Base-by-base conservation (phyloP, 2,888 invertebrate genomes). In the Xestoiulus laeticollis region DNA sequence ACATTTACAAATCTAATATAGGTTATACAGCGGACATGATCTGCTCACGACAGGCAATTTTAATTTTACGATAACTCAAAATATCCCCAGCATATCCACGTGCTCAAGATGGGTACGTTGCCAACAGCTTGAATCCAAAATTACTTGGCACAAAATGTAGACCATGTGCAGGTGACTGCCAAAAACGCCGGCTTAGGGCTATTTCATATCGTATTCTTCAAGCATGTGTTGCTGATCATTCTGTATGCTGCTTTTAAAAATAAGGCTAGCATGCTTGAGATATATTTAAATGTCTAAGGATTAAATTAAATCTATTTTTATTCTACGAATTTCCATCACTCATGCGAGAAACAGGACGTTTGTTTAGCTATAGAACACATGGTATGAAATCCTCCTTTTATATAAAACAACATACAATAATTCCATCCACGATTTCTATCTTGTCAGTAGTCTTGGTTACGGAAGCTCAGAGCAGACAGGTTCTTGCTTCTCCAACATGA, bases 61-160 rank as follows among this genome's bases (percentile, higher is more conserved):
- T 78, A 78, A 78, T 78, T 78, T 78, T 30, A 78, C 26, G 78
- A 78, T 78, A 78, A 78, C 78, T 78, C 78, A 30, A 78, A 78
- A 78, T 78, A 78, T 78, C 78, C 30, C n/a, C 26, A 78, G 30
- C 78, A 78, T 43, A 43, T 78, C 78, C 78, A 30, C 3, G 30
- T 30, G 78, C 26, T 0, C 78, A 78, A 78, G 14, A 78, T 78
- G 78, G 78, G 78, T 78, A 30, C 78, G 30, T n/a, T 78, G 78
- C 78, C 78, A 78, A 78, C 78, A 78, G 78, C 78, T 30, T 30
- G 78, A 30, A 78, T 78, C 78, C 78, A 78, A 78, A 78, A 78
- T 78, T 78, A 78, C 78, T 78, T 78, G 78, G 78, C 78, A 78
- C 78, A 78, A 12, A 78, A 30, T 78, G 30, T 78, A 30, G 78